Conservation (phyloP, 1,140 invertebrate genomes). For the Planococcus citri region DNA sequence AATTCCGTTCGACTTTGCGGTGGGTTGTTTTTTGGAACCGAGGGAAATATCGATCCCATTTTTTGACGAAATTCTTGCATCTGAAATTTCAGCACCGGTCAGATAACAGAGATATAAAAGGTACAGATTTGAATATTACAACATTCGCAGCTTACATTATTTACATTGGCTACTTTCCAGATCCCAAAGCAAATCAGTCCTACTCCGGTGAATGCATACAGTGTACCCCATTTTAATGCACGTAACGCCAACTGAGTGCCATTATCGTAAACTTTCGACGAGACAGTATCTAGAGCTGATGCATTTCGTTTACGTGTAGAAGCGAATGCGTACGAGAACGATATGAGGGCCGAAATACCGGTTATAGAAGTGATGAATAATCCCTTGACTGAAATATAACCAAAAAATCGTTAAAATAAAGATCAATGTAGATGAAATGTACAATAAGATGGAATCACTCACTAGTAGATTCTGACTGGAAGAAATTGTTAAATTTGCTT, state of each 20-base stretch:
- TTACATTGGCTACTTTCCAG: constrained; percentile 79
- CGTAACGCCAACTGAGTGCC: constrained; percentile 63
- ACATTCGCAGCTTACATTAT: constrained; percentile 43
- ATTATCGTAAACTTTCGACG: constrained; percentile 52
- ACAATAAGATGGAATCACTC: not conserved
- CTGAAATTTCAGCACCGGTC: constrained; percentile 34
- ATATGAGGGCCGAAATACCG: constrained; percentile 47
- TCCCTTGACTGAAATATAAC: not conserved
- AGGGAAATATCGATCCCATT: constrained; percentile 41
- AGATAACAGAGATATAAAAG: constrained; percentile 21
- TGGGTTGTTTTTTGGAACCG: not conserved
- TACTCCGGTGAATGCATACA: constrained; percentile 73
- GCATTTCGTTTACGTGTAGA: constrained; percentile 67
- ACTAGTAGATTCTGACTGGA: not conserved
- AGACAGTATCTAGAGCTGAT: constrained; percentile 50
- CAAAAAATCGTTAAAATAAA: not conserved
- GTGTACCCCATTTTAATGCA: constrained; percentile 73
- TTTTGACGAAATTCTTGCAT: constrained; percentile 55
- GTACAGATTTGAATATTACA: constrained; percentile 7
- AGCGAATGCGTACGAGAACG: constrained; percentile 65
- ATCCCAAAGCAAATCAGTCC: constrained; percentile 65
- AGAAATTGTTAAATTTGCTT: not conserved
- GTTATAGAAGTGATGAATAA: constrained; percentile 8
- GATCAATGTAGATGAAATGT: not conserved
- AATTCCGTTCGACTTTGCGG: constrained; percentile 11